Evolutionary conservation across 2,888 invertebrate species (phyloP).

Genomic region (Amiota minor): DNA sequence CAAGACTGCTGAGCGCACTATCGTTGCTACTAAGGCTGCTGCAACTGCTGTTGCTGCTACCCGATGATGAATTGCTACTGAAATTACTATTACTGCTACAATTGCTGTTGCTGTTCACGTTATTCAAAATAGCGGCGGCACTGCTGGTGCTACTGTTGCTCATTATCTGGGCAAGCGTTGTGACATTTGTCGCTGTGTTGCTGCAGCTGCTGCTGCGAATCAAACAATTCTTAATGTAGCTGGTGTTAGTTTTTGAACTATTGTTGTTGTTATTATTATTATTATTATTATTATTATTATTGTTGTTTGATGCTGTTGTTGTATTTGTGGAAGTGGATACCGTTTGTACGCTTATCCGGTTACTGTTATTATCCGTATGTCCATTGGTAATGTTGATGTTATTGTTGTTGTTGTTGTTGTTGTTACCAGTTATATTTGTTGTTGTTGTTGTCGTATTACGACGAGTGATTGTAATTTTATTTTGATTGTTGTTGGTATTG

Average conservation of each 20-base stretch:
- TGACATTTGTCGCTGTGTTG: constrained; percentile 69
- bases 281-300: constrained; percentile 26
- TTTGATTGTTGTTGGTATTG: constrained; percentile 46
- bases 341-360: constrained; percentile 32
- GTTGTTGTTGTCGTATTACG: constrained; percentile 43
- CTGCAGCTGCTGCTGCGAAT: constrained; percentile 70
- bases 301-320: constrained; percentile 35
- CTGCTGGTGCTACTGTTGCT: constrained; percentile 69
- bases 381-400: constrained; percentile 34
- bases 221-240: constrained; percentile 69
- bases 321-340: constrained; percentile 51
- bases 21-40: constrained; percentile 57
- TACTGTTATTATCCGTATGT: constrained; percentile 30
- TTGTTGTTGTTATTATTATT: constrained; percentile 29
- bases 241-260: constrained; percentile 57
- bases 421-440: constrained; percentile 37
- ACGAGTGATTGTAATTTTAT: constrained; percentile 59
- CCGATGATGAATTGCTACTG: constrained; percentile 55
- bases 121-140: constrained; percentile 56
- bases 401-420: constrained; percentile 42
- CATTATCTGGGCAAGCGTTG: constrained; percentile 69
- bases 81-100: constrained; percentile 61
- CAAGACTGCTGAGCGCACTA: constrained; percentile 47
- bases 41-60: constrained; percentile 58
- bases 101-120: constrained; percentile 55